Evolutionary conservation across 2,797 vertebrate genomes (phyloP).

Genomic region (Otolemur crassicaudatus): DNA sequence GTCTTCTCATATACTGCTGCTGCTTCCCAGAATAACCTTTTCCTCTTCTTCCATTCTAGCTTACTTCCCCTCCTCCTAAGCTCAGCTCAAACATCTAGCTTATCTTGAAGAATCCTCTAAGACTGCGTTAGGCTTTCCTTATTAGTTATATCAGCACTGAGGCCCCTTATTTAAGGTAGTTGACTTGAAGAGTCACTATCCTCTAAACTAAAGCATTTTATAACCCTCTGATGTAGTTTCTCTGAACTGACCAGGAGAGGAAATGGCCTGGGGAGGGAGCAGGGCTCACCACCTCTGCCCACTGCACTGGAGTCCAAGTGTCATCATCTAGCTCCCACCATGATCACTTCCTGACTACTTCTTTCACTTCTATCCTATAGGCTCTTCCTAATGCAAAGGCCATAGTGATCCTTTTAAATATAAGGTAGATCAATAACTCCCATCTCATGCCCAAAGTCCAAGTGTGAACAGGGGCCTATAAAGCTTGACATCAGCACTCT

Average conservation of each 20-base stretch:
- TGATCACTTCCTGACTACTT: not conserved
- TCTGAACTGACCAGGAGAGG: not conserved
- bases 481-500: not conserved
- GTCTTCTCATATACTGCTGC: not conserved
- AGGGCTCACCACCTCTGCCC: not conserved
- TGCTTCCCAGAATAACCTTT: conserved; percentile 27
- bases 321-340: not conserved
- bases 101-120: not conserved
- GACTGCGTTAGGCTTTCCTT: not conserved
- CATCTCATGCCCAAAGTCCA: not conserved
- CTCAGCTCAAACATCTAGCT: not conserved
- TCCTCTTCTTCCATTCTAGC: not conserved
- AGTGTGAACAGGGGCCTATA: not conserved
- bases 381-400: not conserved
- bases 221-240: not conserved
- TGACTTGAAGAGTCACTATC: conserved; percentile 27
- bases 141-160: not conserved
- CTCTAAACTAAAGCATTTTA: conserved; percentile 50
- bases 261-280: not conserved
- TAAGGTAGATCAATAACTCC: not conserved
- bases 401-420: not conserved
- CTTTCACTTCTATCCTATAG: not conserved
- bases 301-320: not conserved
- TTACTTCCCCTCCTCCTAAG: not conserved
- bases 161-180: not conserved